phyloP scores from a whole-genome alignment of 2,113 vertebrate species.

The Reinhardtius hippoglossoides region DNA sequence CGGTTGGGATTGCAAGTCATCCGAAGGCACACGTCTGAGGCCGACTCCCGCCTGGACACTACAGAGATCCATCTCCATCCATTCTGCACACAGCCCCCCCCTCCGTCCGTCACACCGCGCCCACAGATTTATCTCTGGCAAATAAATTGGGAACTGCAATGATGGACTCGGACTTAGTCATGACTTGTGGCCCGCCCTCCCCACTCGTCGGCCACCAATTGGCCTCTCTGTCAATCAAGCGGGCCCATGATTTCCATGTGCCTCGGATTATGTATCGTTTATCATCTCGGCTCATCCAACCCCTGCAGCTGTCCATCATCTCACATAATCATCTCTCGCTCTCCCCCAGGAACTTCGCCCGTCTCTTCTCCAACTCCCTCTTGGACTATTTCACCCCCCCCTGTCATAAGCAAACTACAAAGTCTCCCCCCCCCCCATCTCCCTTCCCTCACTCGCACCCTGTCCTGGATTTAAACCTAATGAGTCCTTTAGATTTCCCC shows the following conservation, averaged over 20 bases:
- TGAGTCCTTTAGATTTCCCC: slow-evolving; percentile 57
- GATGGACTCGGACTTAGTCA: slow-evolving; percentile 68
- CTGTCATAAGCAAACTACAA: slow-evolving; percentile 52
- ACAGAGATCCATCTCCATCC: slow-evolving; percentile 26
- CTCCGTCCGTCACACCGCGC: slow-evolving; percentile 48
- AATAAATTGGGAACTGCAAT: slow-evolving; percentile 72
- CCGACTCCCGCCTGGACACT: slow-evolving; percentile 24
- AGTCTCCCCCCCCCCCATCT: slow-evolving; percentile 29
- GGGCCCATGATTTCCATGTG: slow-evolving; percentile 63
- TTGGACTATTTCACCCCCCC: slow-evolving; percentile 45
- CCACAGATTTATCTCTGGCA: slow-evolving; percentile 76
- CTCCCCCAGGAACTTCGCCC: slow-evolving; percentile 39
- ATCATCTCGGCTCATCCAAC: slow-evolving; percentile 66
- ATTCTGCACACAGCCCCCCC: not conserved
- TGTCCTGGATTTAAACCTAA: slow-evolving; percentile 65
- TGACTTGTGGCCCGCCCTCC: slow-evolving; percentile 71
- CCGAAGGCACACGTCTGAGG: slow-evolving; percentile 16
- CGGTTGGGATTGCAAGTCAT: slow-evolving; percentile 10
- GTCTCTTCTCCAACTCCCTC: slow-evolving; percentile 31
- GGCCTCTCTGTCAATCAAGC: slow-evolving; percentile 75
- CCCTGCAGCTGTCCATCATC: slow-evolving; percentile 73
- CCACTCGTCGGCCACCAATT: slow-evolving; percentile 69
- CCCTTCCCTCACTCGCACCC: slow-evolving; percentile 34
- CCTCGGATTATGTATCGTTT: slow-evolving; percentile 68
- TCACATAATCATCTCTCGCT: slow-evolving; percentile 59